Evolutionary conservation across 2,888 invertebrate species (phyloP).

Genomic region (Drosophila eohydei): DNA sequence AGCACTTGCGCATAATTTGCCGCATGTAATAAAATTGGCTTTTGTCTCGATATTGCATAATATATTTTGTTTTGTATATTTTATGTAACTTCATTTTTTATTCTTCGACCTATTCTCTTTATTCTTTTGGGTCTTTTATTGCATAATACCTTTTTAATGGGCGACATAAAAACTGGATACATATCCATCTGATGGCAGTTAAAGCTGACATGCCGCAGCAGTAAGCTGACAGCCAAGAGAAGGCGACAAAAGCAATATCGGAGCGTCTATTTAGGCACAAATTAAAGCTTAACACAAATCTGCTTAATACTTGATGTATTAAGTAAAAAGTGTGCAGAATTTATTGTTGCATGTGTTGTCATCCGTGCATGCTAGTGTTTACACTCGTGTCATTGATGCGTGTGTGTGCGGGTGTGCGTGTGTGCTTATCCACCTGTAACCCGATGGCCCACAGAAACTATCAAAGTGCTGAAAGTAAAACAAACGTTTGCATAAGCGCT

Average conservation of each 20-base stretch:
- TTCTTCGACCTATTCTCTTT: background rate
- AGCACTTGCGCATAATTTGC: slow-evolving; percentile 54
- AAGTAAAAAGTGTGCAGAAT: slow-evolving; percentile 29
- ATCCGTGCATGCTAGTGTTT: slow-evolving; percentile 18
- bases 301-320: slow-evolving; percentile 7
- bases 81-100: slow-evolving; percentile 35
- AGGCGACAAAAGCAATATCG: slow-evolving; percentile 17
- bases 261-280: slow-evolving; percentile 3
- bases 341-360: slow-evolving; percentile 21
- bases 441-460: slow-evolving; percentile 36
- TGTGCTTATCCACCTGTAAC: slow-evolving; percentile 28
- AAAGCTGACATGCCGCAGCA: slow-evolving; percentile 23
- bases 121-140: slow-evolving; percentile 38
- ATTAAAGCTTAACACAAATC: slow-evolving; percentile 27
- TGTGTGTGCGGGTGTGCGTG: slow-evolving; percentile 3
- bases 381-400: slow-evolving; percentile 18
- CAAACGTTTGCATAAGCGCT: slow-evolving; percentile 50
- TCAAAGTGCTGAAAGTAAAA: slow-evolving; percentile 58
- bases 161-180: slow-evolving; percentile 38
- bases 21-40: slow-evolving; percentile 65
- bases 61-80: slow-evolving; percentile 40
- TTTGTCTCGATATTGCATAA: slow-evolving; percentile 60
- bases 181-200: slow-evolving; percentile 50
- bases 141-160: slow-evolving; percentile 66
- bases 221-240: slow-evolving; percentile 17